phyloP scores from a whole-genome alignment of 2,113 vertebrate genomes.

The Genyomyrus donnyi region DNA sequence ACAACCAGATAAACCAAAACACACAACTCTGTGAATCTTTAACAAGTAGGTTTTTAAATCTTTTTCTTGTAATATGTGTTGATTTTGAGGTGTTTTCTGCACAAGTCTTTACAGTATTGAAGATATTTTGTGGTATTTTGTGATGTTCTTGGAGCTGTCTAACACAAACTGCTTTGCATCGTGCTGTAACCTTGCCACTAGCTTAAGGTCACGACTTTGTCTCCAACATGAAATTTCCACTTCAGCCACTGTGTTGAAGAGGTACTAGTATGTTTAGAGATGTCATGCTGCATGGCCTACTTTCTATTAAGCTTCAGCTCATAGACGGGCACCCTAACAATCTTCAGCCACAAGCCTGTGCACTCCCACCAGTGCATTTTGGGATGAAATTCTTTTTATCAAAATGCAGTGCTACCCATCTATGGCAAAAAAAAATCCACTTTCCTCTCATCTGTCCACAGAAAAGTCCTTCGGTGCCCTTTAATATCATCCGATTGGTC shows the following conservation, averaged over 20 bases:
- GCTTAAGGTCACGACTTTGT: neutral
- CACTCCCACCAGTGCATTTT: constrained; percentile 52
- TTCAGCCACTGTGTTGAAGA: neutral
- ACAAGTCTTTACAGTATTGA: neutral
- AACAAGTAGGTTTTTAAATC: neutral
- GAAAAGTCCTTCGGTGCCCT: neutral
- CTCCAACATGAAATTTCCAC: neutral
- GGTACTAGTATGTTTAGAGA: neutral
- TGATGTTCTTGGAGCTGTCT: neutral
- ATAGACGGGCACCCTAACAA: neutral
- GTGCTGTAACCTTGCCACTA: neutral
- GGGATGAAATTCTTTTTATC: constrained; percentile 57
- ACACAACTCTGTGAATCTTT: neutral
- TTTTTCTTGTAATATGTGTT: neutral
- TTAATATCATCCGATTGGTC: neutral
- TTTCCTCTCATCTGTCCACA: neutral
- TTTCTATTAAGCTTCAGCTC: neutral
- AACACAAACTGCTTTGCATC: neutral
- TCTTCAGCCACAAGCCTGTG: neutral
- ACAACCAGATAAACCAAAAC: neutral
- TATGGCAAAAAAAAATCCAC: neutral
- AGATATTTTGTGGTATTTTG: neutral
- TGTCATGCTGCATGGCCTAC: neutral
- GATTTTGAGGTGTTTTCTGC: neutral
- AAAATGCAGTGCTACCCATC: neutral